Evolutionary conservation across 2,797 vertebrate genomes (phyloP).

Genomic region (Arctocebus calabarensis): DNA sequence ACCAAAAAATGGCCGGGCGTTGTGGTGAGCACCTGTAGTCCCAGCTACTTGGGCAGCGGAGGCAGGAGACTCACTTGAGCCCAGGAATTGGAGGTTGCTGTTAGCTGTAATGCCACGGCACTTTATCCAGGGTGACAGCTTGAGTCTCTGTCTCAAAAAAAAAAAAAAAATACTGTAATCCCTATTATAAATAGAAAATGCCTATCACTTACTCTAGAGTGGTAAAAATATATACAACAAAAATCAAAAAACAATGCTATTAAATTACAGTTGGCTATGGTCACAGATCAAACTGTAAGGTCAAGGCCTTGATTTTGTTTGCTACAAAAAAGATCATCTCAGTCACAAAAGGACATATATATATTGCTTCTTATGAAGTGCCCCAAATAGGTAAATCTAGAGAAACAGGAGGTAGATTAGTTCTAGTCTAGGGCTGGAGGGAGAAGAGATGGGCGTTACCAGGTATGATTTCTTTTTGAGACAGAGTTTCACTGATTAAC

Average conservation of each 20-base stretch:
- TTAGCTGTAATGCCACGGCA: too few relatives aligned
- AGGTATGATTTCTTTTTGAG: too few relatives aligned
- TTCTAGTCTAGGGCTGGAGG: neutral
- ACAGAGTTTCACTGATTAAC: too few relatives aligned
- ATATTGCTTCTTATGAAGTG: neutral
- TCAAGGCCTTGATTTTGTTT: constrained; percentile 38
- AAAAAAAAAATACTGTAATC: too few relatives aligned
- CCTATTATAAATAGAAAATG: neutral
- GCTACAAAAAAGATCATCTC: constrained; percentile 5
- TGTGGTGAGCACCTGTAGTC: too few relatives aligned
- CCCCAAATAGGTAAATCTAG: neutral
- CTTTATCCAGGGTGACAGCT: too few relatives aligned
- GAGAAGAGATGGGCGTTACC: neutral
- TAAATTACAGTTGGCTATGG: neutral
- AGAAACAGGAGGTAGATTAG: neutral
- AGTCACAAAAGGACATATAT: neutral
- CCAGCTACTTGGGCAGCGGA: too few relatives aligned
- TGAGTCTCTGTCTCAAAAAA: too few relatives aligned
- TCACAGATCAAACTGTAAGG: neutral
- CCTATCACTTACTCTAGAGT: neutral
- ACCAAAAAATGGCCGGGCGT: too few relatives aligned
- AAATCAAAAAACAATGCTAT: constrained; percentile 14
- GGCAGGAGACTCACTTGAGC: too few relatives aligned
- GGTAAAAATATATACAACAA: constrained; percentile 45
- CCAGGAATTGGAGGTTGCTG: too few relatives aligned